Conservation (phyloP, 2,113 vertebrate species). For the Ameiurus melas region DNA sequence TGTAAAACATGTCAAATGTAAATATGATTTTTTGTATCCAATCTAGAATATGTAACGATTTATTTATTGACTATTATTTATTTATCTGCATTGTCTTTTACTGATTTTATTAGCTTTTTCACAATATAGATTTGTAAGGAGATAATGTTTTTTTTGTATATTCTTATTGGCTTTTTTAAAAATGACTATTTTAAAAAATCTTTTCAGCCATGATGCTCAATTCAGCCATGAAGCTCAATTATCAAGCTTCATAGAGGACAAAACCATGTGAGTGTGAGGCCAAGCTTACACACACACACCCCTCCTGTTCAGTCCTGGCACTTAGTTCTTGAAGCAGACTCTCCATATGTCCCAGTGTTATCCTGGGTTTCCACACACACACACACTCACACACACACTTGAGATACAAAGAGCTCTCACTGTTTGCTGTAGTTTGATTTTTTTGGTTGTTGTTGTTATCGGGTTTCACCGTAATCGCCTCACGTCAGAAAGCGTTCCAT, state of each 20-base stretch:
- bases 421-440: no score
- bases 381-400: background rate
- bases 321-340: constrained; percentile 19
- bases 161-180: background rate
- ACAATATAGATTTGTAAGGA: background rate
- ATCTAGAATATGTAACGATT: background rate
- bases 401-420: no score
- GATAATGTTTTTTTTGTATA: background rate
- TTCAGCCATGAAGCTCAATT: constrained; percentile 12
- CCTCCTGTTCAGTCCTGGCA: constrained; percentile 59
- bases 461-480: background rate
- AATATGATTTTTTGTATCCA: background rate
- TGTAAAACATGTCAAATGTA: background rate
- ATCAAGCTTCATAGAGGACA: background rate
- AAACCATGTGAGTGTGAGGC: background rate
- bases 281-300: background rate
- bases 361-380: constrained; percentile 32
- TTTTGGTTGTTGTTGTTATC: background rate
- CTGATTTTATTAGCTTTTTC: background rate
- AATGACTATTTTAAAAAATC: background rate
- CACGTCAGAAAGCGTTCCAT: background rate
- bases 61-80: background rate
- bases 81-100: background rate
- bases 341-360: constrained; percentile 60
- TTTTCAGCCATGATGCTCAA: background rate